Evolutionary conservation across 2,113 vertebrate genomes (phyloP).

Genomic region (Ammospiza caudacuta): DNA sequence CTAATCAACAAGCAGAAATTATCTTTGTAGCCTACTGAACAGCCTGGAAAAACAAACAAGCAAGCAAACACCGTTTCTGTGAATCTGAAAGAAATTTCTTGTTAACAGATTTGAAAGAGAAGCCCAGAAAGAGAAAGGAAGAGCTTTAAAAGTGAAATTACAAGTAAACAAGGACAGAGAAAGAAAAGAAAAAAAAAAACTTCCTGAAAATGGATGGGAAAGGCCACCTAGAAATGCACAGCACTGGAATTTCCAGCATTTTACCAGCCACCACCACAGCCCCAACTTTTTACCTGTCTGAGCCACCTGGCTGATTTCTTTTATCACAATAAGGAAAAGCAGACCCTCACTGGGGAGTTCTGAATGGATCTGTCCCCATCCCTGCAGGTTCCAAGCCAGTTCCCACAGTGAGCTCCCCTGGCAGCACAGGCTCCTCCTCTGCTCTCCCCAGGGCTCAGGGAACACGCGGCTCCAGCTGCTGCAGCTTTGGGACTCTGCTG

Average conservation of each 20-base stretch:
- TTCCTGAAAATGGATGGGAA: neutral
- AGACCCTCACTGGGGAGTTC: neutral
- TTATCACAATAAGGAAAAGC: neutral
- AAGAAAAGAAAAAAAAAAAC: neutral
- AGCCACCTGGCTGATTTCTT: neutral
- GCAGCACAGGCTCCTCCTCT: neutral
- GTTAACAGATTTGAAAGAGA: neutral
- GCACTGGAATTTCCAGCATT: neutral
- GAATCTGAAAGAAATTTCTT: neutral
- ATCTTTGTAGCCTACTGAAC: neutral
- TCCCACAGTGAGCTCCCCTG: neutral
- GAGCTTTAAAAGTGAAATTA: slow-evolving; percentile 9
- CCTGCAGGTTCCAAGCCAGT: neutral
- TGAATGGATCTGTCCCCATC: accelerated
- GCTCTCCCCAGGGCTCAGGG: slow-evolving; percentile 29
- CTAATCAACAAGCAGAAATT: neutral
- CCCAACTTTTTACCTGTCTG: neutral
- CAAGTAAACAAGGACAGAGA: neutral
- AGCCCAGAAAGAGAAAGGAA: neutral
- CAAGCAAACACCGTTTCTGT: neutral
- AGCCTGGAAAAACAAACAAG: neutral
- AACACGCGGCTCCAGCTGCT: neutral
- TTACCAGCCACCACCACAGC: neutral
- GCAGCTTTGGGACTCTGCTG: slow-evolving; percentile 19
- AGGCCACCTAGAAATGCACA: neutral